Evolutionary conservation across 2,888 invertebrate species (phyloP).

Genomic region (Tachina grossa): DNA sequence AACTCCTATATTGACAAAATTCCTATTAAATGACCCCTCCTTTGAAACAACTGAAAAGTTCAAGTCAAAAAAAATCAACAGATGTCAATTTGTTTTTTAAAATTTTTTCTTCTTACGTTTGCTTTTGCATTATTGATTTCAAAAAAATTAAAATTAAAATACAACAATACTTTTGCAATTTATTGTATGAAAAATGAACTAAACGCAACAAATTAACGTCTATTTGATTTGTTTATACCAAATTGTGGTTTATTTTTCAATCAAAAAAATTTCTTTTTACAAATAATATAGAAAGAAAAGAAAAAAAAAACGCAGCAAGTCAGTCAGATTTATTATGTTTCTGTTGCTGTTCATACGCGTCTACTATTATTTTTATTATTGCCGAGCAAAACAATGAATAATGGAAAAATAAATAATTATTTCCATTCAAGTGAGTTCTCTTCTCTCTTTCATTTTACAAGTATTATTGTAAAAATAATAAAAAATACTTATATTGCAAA

Average conservation of each 20-base stretch:
- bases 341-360: constrained; percentile 56
- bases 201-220: constrained; percentile 67
- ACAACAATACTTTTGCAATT: constrained; percentile 36
- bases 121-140: constrained; percentile 59
- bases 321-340: constrained; percentile 54
- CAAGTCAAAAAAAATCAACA: constrained; percentile 61
- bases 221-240: constrained; percentile 69
- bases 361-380: constrained; percentile 60
- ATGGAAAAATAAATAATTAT: constrained; percentile 71
- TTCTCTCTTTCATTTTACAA: constrained; percentile 55
- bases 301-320: constrained; percentile 32
- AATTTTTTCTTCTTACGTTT: neutral
- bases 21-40: constrained; percentile 67
- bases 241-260: constrained; percentile 67
- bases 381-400: constrained; percentile 52
- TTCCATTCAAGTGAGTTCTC: constrained; percentile 79
- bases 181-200: constrained; percentile 11
- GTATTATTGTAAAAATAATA: constrained; percentile 37
- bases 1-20: constrained; percentile 64
- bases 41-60: constrained; percentile 31
- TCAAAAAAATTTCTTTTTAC: constrained; percentile 48
- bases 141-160: constrained; percentile 24
- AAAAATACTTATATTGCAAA: constrained; percentile 63
- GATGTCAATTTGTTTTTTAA: constrained; percentile 62
- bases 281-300: neutral